phyloP scores from a whole-genome alignment of 1,140 invertebrate species.

The Panonychus citri region DNA sequence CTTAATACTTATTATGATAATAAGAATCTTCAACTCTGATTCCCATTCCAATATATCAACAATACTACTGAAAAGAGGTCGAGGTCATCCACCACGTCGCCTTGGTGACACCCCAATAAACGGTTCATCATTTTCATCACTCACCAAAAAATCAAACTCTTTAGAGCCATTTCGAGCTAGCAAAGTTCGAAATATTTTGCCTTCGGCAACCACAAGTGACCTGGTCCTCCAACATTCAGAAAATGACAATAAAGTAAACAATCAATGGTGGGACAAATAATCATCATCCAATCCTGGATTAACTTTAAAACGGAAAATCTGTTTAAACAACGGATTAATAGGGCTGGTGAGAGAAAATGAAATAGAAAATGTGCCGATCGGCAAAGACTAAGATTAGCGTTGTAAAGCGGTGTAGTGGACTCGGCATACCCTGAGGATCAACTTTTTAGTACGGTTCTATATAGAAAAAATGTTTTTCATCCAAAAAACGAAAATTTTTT shows the following conservation, averaged over 20 bases:
- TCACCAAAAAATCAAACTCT: neutral
- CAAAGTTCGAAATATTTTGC: neutral
- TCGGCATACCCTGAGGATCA: no score
- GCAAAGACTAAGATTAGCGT: no score
- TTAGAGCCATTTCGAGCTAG: neutral
- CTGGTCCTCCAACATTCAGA: no score
- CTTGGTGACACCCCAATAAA: neutral
- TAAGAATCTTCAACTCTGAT: neutral
- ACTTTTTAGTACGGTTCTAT: no score
- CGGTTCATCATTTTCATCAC: neutral
- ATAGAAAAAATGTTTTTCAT: no score
- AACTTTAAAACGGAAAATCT: neutral
- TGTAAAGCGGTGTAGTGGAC: no score
- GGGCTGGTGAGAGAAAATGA: neutral
- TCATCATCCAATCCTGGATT: neutral
- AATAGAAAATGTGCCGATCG: no score
- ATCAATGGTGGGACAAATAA: neutral
- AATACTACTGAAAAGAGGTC: neutral
- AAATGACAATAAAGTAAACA: no score
- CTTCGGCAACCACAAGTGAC: neutral
- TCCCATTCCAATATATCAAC: neutral
- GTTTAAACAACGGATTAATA: neutral
- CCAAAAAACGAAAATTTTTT: no score
- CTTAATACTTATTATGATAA: no score
- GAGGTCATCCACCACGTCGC: constrained; percentile 6